A percentile compares a stretch with the other conserved stretches of the same genome.
These are phyloP conservation scores for Anisognathus igniventris DNA, from an alignment of 2,797 vertebrate species.

Conservation along the genomic window DNA sequence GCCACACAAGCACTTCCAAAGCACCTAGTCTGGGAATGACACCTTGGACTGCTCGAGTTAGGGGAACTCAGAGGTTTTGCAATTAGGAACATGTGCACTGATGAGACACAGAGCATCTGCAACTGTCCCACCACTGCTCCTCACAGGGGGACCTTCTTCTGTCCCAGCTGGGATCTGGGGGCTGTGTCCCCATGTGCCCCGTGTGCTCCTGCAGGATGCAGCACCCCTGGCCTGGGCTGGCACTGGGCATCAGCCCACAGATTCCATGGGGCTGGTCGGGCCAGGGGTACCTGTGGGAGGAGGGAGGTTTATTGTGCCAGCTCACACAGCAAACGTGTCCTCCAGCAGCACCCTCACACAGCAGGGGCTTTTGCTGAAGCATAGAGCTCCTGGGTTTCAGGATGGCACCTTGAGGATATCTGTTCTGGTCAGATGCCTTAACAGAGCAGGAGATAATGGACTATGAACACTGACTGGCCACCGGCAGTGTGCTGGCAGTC, in stretches of 20 bases:
- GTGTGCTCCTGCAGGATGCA: fast-evolving
- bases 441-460: neutral
- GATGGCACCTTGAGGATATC: neutral
- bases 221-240: fast-evolving
- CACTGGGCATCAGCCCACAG: fast-evolving
- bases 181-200: fast-evolving
- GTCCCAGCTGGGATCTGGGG: neutral
- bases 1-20: neutral
- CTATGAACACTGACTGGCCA: neutral
- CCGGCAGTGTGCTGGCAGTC: neutral
- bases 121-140: neutral
- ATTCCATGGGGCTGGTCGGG: fast-evolving
- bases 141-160: neutral
- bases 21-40: neutral
- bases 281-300: neutral
- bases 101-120: fast-evolving
- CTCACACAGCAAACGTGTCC: neutral
- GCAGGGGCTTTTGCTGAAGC: neutral
- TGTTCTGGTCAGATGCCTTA: neutral
- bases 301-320: neutral
- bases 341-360: neutral
- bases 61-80: neutral
- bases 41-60: neutral
- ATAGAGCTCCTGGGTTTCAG: neutral
- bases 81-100: neutral